A percentile compares a stretch with the other conserved stretches of the same genome.
Conservation (phyloP, 2,113 vertebrate genomes). For the Pluvialis apricaria region DNA sequence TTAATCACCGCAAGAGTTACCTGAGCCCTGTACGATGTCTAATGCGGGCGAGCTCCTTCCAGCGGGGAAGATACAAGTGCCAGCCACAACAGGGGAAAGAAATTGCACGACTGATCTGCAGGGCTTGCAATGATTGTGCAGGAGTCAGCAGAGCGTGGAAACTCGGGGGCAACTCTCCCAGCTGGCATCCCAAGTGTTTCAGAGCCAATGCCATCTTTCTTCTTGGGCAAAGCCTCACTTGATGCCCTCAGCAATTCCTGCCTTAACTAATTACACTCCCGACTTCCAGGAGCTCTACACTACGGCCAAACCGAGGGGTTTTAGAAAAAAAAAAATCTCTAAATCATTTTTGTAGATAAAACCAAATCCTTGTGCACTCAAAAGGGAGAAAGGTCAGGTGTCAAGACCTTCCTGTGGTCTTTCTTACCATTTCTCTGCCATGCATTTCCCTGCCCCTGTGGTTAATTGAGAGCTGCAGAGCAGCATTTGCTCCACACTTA, state of each 20-base stretch:
- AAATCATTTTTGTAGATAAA: not conserved
- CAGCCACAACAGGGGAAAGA: not conserved
- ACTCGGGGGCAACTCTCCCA: not conserved
- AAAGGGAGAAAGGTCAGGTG: not conserved
- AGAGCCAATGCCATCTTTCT: not conserved
- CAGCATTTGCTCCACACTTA: not conserved
- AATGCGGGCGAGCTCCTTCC: not conserved
- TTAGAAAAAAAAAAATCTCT: not conserved
- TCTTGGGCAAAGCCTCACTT: not conserved
- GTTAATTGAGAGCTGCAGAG: not conserved
- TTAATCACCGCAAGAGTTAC: not conserved
- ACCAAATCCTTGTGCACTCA: not conserved
- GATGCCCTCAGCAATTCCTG: not conserved
- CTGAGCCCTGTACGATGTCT: not conserved
- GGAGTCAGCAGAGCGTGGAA: not conserved
- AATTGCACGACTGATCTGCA: not conserved
- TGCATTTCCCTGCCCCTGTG: not conserved
- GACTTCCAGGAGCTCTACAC: not conserved
- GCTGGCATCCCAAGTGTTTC: not conserved
- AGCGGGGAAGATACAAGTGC: not conserved
- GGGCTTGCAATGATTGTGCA: not conserved
- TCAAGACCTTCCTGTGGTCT: not conserved
- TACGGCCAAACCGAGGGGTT: rapidly evolving
- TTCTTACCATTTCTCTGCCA: not conserved
- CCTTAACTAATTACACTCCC: not conserved